Evolutionary conservation across 2,113 vertebrate species (phyloP).

Genomic region (Malurus alboscapulatus): DNA sequence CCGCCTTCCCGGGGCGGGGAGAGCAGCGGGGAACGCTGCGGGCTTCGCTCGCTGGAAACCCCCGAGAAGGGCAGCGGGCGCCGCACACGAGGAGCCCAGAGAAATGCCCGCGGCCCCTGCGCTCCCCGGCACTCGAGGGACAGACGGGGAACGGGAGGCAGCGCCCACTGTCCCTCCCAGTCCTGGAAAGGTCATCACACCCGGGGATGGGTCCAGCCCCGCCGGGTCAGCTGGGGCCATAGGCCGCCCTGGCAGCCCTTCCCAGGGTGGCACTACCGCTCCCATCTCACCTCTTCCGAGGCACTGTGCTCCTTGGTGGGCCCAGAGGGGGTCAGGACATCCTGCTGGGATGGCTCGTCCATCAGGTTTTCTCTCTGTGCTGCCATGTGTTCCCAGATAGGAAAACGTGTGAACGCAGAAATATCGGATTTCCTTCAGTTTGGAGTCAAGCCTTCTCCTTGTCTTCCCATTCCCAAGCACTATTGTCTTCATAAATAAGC

Average conservation of each 20-base stretch:
- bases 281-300: too few relatives aligned
- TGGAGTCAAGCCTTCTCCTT: background rate
- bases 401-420: background rate
- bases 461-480: background rate
- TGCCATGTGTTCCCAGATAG: background rate
- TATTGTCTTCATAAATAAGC: background rate
- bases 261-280: background rate
- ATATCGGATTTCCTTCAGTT: background rate
- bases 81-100: rapidly evolving
- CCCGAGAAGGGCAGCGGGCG: background rate
- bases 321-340: too few relatives aligned
- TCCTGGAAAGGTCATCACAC: background rate
- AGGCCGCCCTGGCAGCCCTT: background rate
- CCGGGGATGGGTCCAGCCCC: background rate
- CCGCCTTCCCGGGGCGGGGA: background rate
- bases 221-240: background rate
- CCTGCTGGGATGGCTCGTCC: too few relatives aligned
- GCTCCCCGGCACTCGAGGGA: background rate
- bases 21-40: background rate
- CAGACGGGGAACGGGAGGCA: rapidly evolving
- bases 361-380: background rate
- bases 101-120: too few relatives aligned
- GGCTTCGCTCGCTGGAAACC: rapidly evolving
- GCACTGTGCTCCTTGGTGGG: background rate
- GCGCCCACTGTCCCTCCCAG: background rate